Evolutionary conservation across 2,888 invertebrate genomes (phyloP), one percentile per base, ranked within the genome.

Genomic region (Amblyteles armatorius): DNA sequence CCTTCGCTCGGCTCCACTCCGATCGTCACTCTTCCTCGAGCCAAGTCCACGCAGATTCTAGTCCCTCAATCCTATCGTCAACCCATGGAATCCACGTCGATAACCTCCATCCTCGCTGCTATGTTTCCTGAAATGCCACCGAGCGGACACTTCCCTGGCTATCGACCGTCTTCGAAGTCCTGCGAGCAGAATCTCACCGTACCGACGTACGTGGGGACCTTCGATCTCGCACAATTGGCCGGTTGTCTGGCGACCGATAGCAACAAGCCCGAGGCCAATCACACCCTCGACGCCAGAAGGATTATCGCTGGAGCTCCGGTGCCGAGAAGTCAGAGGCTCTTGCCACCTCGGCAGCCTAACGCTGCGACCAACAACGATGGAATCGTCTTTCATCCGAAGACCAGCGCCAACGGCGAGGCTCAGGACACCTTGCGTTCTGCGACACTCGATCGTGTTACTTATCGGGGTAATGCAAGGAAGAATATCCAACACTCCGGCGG

Each of bases 21-120:
- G 3, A 88, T 93, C 48, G 88, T 90, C 3, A 92, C 93, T 3
- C 87, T 94, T 40, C 94, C 94, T 3, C 90, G 94, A 7, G 94
- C 94, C 7, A 93, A 94, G 82, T 94, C 94, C 13, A 94, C 93
- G 33, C 94, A 94, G 87, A 91, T 93, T 71, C 88, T 94, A 48
- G 91, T 92, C 11, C 91, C 92, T 2, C 91, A 90, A n/a, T 79
- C 87, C 3, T 88, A 90, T 60, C 76, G 71, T 72, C 85, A 80
- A 29, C 90, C 88, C 3, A 60, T 60, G 2, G 90, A 90, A 16
- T 90, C 92, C 22, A 89, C 90, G 2, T 93, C 94, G 29, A 93
- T 94, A 44, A 92, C 91, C 0, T 94, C 93, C 1, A 86, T 94
- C 7, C 87, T 94, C n/a, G 93, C 93, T 3, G 93, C 92, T 2